Base-by-base conservation (phyloP, 2,888 invertebrate species). In the Argynnis bischoffii region DNA sequence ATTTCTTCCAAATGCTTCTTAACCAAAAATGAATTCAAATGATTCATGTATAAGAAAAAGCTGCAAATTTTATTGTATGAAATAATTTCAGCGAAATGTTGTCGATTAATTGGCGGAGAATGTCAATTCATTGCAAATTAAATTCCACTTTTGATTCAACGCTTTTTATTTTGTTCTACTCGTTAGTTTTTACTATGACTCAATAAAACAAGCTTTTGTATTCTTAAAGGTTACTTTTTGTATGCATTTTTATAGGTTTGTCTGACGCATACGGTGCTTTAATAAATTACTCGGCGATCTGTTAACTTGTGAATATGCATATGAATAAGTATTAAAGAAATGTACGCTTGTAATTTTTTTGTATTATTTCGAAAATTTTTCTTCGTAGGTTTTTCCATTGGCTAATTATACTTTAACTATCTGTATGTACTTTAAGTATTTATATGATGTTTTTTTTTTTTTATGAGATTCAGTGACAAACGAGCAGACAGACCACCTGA, bases 61-160 rank as follows among this genome's bases (percentile, higher is more conserved):
- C 41, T 56, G 41, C 41, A 41, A 56, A 41, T 26, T 46, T 53
- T 18, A 21, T 21, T 11, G 11, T 57, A 57, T 46, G 21, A 46
- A 18, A 46, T 57, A 47, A 21, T 21, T 47, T 15, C 15, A 21
- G 5, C 65, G 61, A 61, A 64, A 65, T 56, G 63, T 63, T 47
- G 61, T 14, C 41, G 53, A 61, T 60, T 67, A 67, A 69, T 64
- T 63, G 63, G 26, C 41, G 56, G 31, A 56, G 65, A 71, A 71
- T 69, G 67, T 63, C 64, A 59, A 67, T 60, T 55, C 64, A 67
- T 67, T 54, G 50, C 64, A 55, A 64, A 64, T 66, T 61, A 69
- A 71, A 67, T 69, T 65, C 59, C 69, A 69, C 67, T 71, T 67
- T 65, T 69, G 71, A 67, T 55, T 71, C 65, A 69, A 46, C 8